These are phyloP conservation scores for Diabrotica virgifera DNA, from an alignment of 1,140 invertebrate species.

Conservation along the genomic window DNA sequence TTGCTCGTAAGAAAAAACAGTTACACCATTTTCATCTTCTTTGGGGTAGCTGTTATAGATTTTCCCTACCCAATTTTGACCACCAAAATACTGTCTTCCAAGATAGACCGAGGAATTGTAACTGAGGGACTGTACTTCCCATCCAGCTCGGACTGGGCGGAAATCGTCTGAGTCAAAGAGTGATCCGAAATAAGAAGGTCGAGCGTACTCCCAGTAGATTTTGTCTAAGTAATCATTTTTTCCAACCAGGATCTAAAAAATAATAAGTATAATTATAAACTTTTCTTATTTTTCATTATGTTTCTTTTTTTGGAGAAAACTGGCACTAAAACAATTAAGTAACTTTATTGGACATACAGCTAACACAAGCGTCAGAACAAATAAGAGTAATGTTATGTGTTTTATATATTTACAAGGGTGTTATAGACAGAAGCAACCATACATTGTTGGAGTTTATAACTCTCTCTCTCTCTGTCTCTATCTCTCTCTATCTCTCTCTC, in stretches of 20 bases:
- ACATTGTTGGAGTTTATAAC: too few relatives aligned
- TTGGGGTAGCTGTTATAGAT: neutral
- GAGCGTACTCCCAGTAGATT: neutral
- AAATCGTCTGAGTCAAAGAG: neutral
- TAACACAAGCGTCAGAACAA: too few relatives aligned
- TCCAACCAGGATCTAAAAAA: slow-evolving; percentile 3
- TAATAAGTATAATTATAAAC: neutral
- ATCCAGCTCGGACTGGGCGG: neutral
- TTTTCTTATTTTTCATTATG: too few relatives aligned
- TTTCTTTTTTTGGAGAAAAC: too few relatives aligned
- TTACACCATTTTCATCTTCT: neutral
- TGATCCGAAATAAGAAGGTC: neutral
- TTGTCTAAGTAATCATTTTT: neutral
- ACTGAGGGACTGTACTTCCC: neutral
- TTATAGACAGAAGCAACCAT: too few relatives aligned
- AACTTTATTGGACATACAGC: too few relatives aligned
- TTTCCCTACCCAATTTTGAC: neutral
- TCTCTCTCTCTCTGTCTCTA: too few relatives aligned
- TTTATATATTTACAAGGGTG: too few relatives aligned
- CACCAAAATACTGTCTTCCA: neutral
- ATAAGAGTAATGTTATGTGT: too few relatives aligned
- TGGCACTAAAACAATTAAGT: too few relatives aligned
- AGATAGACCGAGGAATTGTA: neutral
- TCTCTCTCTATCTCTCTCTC: too few relatives aligned
- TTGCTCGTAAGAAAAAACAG: neutral